These are phyloP conservation scores for Rynchops niger DNA, from an alignment of 2,113 vertebrate species.

Conservation along the genomic window DNA sequence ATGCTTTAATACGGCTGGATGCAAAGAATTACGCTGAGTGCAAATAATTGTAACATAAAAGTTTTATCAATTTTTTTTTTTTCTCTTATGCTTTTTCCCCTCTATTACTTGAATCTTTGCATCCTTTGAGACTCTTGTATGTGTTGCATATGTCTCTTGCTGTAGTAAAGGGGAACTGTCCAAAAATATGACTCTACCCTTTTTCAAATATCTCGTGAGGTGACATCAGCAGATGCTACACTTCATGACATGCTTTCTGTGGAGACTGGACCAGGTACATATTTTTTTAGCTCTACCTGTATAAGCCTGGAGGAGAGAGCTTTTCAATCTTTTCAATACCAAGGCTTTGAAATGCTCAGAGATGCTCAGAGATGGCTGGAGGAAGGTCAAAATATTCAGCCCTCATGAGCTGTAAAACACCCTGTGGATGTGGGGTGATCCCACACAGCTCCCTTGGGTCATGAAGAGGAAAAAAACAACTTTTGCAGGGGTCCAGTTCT, in stretches of 20 bases:
- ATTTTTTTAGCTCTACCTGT: background rate
- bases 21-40: background rate
- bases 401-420: background rate
- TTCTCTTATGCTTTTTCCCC: background rate
- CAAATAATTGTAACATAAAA: background rate
- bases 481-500: background rate
- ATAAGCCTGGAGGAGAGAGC: background rate
- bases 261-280: background rate
- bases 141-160: rapidly evolving
- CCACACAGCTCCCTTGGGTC: background rate
- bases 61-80: background rate
- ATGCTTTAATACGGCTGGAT: background rate
- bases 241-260: background rate
- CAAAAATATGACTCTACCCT: background rate
- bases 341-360: background rate
- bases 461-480: background rate
- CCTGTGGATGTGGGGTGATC: background rate
- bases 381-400: background rate
- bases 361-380: background rate
- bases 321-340: background rate
- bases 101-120: background rate
- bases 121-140: background rate
- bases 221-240: background rate
- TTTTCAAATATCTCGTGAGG: background rate
- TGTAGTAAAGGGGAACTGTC: background rate